Conservation (phyloP, 2,888 invertebrate genomes). For the Phragmatobia fuliginosa region DNA sequence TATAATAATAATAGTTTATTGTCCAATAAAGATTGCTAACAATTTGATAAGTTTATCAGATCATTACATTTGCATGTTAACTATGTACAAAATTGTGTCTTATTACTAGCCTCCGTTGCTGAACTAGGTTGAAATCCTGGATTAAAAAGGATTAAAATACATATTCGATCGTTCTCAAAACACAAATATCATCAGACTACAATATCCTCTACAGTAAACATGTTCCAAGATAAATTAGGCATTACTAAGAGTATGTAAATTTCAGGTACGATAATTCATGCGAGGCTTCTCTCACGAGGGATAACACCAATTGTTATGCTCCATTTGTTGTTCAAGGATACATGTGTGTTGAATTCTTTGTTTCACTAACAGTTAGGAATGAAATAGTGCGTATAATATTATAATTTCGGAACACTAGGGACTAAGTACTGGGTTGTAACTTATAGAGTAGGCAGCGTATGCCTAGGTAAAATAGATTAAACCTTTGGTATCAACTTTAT, state of each 20-base stretch:
- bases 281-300: background rate
- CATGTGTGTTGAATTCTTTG: background rate
- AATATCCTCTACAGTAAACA: background rate
- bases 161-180: background rate
- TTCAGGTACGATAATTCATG: conserved; percentile 4
- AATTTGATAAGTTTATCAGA: too few relatives aligned
- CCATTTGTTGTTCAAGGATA: conserved; percentile 1
- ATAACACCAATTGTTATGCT: background rate
- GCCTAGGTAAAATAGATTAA: background rate
- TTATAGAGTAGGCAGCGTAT: background rate
- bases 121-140: too few relatives aligned
- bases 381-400: background rate
- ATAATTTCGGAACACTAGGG: background rate
- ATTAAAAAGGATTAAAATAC: background rate
- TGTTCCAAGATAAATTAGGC: background rate
- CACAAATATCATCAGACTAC: background rate
- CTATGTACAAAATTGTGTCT: too few relatives aligned
- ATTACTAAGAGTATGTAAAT: background rate
- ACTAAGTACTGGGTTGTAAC: background rate
- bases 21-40: too few relatives aligned
- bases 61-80: too few relatives aligned
- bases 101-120: too few relatives aligned
- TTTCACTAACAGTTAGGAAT: background rate
- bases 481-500: background rate
- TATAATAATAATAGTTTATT: too few relatives aligned